Evolutionary conservation across 2,113 vertebrate species (phyloP).

Genomic region (Chelonoidis abingdonii): DNA sequence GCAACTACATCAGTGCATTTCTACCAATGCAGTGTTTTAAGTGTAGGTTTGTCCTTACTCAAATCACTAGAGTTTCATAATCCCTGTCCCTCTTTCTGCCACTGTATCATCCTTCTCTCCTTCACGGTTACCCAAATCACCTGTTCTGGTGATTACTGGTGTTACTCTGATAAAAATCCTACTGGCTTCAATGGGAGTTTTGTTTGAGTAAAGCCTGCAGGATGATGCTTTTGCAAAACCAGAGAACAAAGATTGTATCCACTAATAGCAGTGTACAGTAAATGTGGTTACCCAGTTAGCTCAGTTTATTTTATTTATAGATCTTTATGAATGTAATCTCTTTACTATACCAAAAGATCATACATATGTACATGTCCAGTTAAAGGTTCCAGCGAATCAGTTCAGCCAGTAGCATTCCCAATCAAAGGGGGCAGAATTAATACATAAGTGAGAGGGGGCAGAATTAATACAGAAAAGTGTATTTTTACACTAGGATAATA

Average conservation of each 20-base stretch:
- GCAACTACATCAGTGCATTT: neutral
- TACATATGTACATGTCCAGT: conserved; percentile 17
- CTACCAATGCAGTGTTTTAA: neutral
- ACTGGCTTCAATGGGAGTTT: neutral
- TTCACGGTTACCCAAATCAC: neutral
- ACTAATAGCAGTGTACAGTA: neutral
- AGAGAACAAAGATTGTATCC: neutral
- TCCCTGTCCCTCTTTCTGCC: neutral
- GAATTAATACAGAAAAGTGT: neutral
- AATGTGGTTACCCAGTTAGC: conserved; percentile 34
- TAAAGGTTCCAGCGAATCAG: conserved; percentile 32
- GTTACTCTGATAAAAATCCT: neutral
- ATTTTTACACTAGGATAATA: neutral
- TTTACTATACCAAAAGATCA: conserved; percentile 66
- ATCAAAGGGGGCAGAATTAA: neutral
- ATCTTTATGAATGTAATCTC: conserved; percentile 38
- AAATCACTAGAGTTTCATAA: neutral
- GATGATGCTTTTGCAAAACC: neutral
- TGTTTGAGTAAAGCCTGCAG: neutral
- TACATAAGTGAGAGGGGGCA: neutral
- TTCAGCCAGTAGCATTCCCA: neutral
- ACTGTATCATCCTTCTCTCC: neutral
- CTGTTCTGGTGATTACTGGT: no score
- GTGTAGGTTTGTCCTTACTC: neutral
- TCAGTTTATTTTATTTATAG: conserved; percentile 75